Evolutionary conservation across 1,140 invertebrate genomes (phyloP).

Genomic region (Metaphire vulgaris): DNA sequence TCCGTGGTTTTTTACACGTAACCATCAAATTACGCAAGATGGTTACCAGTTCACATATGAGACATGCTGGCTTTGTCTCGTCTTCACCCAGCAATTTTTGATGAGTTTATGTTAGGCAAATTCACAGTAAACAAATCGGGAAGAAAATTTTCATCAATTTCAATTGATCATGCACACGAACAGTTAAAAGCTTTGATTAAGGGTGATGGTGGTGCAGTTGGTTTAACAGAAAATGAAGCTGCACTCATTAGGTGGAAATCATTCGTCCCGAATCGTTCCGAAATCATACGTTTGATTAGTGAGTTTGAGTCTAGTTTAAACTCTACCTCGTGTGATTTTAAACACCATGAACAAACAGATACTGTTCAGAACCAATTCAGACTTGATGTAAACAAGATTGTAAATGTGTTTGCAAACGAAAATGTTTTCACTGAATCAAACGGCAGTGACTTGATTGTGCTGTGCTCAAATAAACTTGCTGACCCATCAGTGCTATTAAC

Average conservation of each 20-base stretch:
- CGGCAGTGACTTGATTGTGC: not conserved
- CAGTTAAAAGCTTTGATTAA: constrained; percentile 36
- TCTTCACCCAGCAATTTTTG: not conserved
- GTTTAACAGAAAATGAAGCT: constrained; percentile 24
- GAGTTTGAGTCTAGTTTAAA: constrained; percentile 30
- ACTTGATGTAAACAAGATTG: not conserved
- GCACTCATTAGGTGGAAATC: constrained; percentile 27
- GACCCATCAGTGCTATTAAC: not conserved
- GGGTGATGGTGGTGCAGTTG: constrained; percentile 35
- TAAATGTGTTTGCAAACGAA: not conserved
- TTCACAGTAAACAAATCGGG: constrained; percentile 33
- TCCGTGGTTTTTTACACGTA: not conserved
- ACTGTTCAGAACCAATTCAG: not conserved
- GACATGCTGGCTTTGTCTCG: constrained; percentile 21
- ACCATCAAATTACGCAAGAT: constrained; percentile 36
- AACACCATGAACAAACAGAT: not conserved
- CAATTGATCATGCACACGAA: constrained; percentile 39
- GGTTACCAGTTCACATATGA: constrained; percentile 33
- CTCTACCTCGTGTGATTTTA: not conserved
- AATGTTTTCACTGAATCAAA: not conserved
- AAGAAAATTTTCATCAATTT: constrained; percentile 33
- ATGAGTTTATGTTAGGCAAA: constrained; percentile 31
- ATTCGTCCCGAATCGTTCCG: constrained; percentile 34
- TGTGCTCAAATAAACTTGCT: not conserved
- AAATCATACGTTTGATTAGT: constrained; percentile 31